phyloP scores from a whole-genome alignment of 2,888 invertebrate species.

The Andricus curvator region DNA sequence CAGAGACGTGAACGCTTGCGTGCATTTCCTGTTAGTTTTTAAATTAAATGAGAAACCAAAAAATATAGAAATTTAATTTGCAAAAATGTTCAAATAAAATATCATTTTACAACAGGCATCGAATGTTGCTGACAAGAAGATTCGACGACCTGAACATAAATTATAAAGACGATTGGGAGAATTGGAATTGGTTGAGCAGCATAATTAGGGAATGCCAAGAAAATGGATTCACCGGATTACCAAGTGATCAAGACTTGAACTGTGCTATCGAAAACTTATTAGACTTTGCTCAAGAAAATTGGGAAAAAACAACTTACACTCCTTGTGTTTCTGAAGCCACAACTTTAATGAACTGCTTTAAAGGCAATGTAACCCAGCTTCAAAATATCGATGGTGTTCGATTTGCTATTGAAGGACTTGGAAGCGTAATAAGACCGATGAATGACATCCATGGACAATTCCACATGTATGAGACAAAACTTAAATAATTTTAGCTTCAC shows the following conservation, averaged over 20 bases:
- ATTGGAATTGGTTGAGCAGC: constrained; percentile 71
- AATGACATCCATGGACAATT: not conserved
- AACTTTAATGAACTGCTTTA: constrained; percentile 45
- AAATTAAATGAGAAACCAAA: too few species aligned
- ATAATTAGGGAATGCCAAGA: constrained; percentile 65
- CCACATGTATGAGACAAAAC: not conserved
- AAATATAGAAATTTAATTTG: not conserved
- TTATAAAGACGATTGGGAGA: constrained; percentile 67
- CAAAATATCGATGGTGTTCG: constrained; percentile 15
- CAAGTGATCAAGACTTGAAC: constrained; percentile 64
- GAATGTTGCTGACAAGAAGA: constrained; percentile 64
- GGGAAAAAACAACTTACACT: not conserved
- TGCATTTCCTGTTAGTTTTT: too few species aligned
- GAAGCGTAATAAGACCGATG: constrained; percentile 25
- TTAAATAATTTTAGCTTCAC: not conserved
- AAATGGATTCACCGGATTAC: constrained; percentile 59
- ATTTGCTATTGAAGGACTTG: constrained; percentile 29
- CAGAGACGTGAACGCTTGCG: too few species aligned
- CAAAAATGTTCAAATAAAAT: not conserved
- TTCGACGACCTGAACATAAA: constrained; percentile 65
- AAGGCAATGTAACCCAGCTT: not conserved
- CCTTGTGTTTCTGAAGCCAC: constrained; percentile 46
- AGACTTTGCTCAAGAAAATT: constrained; percentile 35
- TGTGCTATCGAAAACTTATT: constrained; percentile 57
- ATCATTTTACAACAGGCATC: constrained; percentile 58